Evolutionary conservation across 2,888 invertebrate genomes (phyloP), one percentile per base, ranked within the genome.

Genomic region (Diaprepes abbreviatus): DNA sequence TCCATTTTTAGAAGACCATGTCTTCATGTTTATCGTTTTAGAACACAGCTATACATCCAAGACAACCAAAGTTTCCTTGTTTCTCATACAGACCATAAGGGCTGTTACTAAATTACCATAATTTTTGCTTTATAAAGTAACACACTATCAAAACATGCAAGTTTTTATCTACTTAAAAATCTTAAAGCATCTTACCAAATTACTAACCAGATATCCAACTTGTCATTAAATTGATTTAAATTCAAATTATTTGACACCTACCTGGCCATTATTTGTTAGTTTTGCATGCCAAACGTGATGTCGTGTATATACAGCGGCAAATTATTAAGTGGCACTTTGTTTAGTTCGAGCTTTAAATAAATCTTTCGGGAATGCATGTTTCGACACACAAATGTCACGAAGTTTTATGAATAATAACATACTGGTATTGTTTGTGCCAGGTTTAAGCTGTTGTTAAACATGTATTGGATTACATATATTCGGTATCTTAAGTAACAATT

Each of bases 301-400:
- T 66, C 66, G 66, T 59, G 67, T 60, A 62, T 55, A 17, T 43
- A 57, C 45, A 48, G 36, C 57, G 57, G 57, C 68, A 68, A 68
- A 68, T 63, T 68, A 68, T 62, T 45, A 62, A 68, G 62, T 68
- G 63, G 63, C 63, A 67, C 45, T 67, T 55, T 38, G 50, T 55
- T 43, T 63, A 57, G 43, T 31, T 38, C 36, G 16, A 57, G 57
- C 40, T 43, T 66, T 50, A 54, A 59, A 66, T 66, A 66, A 66
- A 52, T 59, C 66, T 66, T 59, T 54, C 17, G 50, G 28, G 38
- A 66, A 66, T 58, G 58, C 66, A 57, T 58, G 58, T 58, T 58
- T 45, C 57, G 45, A 57, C 66, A 57, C 50, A 38, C 50, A 48
- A 45, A 24, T 48, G 58, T 66, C 66, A 66, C 66, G 66, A 66